Evolutionary conservation across 2,797 vertebrate genomes (phyloP), one percentile per base, ranked within the genome.

Genomic region (Brachyrhaphis roseni): DNA sequence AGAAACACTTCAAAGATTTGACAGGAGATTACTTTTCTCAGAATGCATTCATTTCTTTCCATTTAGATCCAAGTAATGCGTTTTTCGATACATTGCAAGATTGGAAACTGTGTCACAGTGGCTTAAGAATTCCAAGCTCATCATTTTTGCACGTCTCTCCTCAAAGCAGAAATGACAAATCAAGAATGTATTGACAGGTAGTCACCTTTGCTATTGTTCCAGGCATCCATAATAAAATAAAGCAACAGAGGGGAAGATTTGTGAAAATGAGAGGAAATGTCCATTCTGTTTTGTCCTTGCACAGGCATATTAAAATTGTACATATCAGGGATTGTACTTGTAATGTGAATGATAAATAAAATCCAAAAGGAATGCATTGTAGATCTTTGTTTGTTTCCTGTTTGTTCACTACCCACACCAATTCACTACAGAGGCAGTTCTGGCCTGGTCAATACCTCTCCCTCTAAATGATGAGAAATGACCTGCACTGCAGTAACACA

Each of bases 391-490:
- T 86, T 85, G 76, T 82, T 78, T 82, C 49, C 79, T 49, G 49
- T 84, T 86, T 76, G 80, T 75, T 87, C 79, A 78, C 81, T 86
- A 77, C 84, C 70, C 74, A 81, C 81, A 81, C 74, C 84, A 86
- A 87, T 83, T 85, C 87, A 84, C 78, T 81, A 80, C 64, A 7
- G 87, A 86, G 83, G 86, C 86, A 87, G 83, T 90, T 86, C 83
- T 70, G 81, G 89, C 71, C 78, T 74, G 91, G 92, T 94, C 94
- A 94, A 93, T 95, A 93, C 85, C 82, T 81, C 86, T 91, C 91
- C 91, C 91, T 82, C 89, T 93, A 94, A 94, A 94, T 92, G 93
- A 93, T 94, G 94, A 94, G 93, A 87, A 94, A 93, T 93, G 90
- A 88, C 88, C 90, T 66, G 76, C 74, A 90, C 90, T 90, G 94